Evolutionary conservation across 1,140 invertebrate genomes (phyloP).

Genomic region (Heliconius hermathena): DNA sequence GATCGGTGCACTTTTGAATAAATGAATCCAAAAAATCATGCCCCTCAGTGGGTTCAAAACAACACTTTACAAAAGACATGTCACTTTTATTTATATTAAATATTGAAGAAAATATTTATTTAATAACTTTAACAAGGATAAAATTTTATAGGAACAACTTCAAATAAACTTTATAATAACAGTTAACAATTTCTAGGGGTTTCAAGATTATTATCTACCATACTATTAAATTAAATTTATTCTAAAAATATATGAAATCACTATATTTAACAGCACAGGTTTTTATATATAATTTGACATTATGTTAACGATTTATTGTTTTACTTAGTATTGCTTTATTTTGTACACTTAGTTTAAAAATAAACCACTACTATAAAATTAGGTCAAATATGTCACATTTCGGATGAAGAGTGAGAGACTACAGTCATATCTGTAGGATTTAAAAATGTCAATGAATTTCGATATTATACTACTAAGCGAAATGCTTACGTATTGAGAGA

Average conservation of each 20-base stretch:
- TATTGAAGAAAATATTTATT: slow-evolving; percentile 10
- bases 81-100: slow-evolving; percentile 52
- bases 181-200: slow-evolving; percentile 10
- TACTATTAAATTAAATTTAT: slow-evolving; percentile 30
- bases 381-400: slow-evolving; percentile 64
- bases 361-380: slow-evolving; percentile 45
- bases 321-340: slow-evolving; percentile 39
- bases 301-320: background rate
- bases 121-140: slow-evolving; percentile 36
- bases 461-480: slow-evolving; percentile 40
- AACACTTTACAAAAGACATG: slow-evolving; percentile 88
- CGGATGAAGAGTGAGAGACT: slow-evolving; percentile 36
- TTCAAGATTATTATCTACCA: slow-evolving; percentile 24
- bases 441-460: slow-evolving; percentile 54
- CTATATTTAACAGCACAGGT: slow-evolving; percentile 11
- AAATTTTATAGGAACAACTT: slow-evolving; percentile 27
- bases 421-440: slow-evolving; percentile 23
- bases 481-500: slow-evolving; percentile 11
- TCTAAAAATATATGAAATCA: slow-evolving; percentile 29
- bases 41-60: slow-evolving; percentile 87
- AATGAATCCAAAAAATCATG: slow-evolving; percentile 88
- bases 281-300: slow-evolving; percentile 6
- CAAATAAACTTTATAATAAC: slow-evolving; percentile 29
- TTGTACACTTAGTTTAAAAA: slow-evolving; percentile 42
- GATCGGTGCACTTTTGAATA: slow-evolving; percentile 89